These are phyloP conservation scores for Sminthurides aquaticus DNA, from an alignment of 2,888 invertebrate genomes.

Conservation along the genomic window DNA sequence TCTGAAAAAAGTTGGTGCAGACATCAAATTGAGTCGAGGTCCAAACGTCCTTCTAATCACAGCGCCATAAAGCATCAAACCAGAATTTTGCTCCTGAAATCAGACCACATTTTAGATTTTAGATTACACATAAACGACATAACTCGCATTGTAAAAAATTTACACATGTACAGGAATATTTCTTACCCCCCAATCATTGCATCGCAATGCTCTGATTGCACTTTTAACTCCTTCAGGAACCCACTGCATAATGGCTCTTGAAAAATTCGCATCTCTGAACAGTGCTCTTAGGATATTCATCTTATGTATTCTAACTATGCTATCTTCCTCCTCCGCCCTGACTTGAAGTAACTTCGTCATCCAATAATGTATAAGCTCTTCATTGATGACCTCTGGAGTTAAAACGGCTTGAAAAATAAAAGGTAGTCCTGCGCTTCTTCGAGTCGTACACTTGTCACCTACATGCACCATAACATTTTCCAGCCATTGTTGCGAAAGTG, in stretches of 20 bases:
- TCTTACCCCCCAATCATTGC: constrained; percentile 69
- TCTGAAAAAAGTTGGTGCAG: constrained; percentile 66
- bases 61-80: constrained; percentile 74
- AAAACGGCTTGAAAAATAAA: constrained; percentile 65
- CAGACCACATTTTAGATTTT: constrained; percentile 12
- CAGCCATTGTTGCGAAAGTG: constrained; percentile 61
- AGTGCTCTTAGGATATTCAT: constrained; percentile 77
- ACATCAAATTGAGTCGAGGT: constrained; percentile 48
- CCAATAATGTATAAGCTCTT: constrained; percentile 30
- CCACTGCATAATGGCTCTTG: constrained; percentile 62
- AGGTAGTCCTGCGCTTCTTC: constrained; percentile 89
- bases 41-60: constrained; percentile 81
- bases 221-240: constrained; percentile 62
- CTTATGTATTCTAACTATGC: constrained; percentile 65
- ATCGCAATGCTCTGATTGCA: constrained; percentile 67
- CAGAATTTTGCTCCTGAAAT: constrained; percentile 70
- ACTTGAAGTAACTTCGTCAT: constrained; percentile 28
- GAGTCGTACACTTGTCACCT: constrained; percentile 61
- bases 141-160: no score
- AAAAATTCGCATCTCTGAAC: constrained; percentile 62
- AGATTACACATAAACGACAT: no score
- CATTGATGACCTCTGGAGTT: constrained; percentile 31
- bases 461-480: constrained; percentile 44
- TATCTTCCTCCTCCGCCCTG: constrained; percentile 4
- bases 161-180: no score